Base-by-base conservation (phyloP, 1,140 invertebrate species). In the Penaeus vannamei region DNA sequence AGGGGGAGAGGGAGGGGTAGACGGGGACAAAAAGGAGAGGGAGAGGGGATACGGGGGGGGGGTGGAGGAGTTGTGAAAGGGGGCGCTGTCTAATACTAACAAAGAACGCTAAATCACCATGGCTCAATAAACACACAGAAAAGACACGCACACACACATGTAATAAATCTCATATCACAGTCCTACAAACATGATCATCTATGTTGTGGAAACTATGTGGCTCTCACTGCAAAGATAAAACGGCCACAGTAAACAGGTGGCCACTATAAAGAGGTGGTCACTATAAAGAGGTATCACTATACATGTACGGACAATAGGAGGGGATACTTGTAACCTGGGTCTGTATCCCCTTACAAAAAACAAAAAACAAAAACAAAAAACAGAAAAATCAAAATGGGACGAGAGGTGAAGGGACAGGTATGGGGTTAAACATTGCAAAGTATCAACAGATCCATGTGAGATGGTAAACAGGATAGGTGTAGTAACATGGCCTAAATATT, bases 91-190 rank as follows among this genome's bases (percentile, higher is more conserved):
- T 84, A 84, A 84, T 36, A 42, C 83, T 84, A 84, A 64, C 83
- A 36, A 84, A 46, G 61, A 84, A 36, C 64, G 64, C 62, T 66
- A 84, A 32, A 20, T 84, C 83, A 84, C 61, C 83, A 69, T 4
- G 22, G 83, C 61, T 84, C 29, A 64, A 66, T 66, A 84, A 84
- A 84, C 61, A 84, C 83, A 86, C 72, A 86, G 32, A 79, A 42
- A 76, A 84, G 53, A 83, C 82, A 84, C 82, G 64, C 66, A 76
- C 66, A 77, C 84, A 85, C 84, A 81, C 46, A 81, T 19, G 69
- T 72, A 69, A 83, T 62, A n/a, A 23, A 88, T 60, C 26, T 60
- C 62, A 72, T 26, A 26, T 84, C 80, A 88, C 26, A 61, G 59
- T 76, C 66, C 85, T 61, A 85, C 84, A 85, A 26, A 85, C 26